These are phyloP conservation scores for Drosophila limbata DNA, from an alignment of 2,888 invertebrate species.

Conservation along the genomic window DNA sequence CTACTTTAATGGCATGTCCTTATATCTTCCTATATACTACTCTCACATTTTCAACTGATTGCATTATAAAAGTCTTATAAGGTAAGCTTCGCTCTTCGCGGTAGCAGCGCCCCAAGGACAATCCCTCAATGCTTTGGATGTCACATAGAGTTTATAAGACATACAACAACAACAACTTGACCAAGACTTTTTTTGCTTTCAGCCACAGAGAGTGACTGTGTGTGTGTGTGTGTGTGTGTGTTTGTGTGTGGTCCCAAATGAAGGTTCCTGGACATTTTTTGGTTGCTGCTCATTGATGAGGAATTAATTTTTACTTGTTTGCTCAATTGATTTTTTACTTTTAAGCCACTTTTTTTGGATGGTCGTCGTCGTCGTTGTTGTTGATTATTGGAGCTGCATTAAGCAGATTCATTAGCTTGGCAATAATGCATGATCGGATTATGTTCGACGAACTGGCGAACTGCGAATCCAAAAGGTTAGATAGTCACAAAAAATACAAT, in stretches of 20 bases:
- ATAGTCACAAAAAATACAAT: background rate
- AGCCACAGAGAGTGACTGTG: background rate
- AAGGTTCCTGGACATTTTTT: conserved; percentile 42
- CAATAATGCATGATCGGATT: conserved; percentile 79
- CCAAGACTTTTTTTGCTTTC: conserved; percentile 24
- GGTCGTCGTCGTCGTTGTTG: conserved; percentile 18
- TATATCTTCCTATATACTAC: conserved; percentile 44
- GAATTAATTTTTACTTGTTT: conserved; percentile 79
- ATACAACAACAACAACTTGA: conserved; percentile 29
- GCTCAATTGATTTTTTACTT: conserved; percentile 68
- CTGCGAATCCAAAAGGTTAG: background rate
- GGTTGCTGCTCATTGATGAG: conserved; percentile 65
- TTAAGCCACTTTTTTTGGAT: conserved; percentile 39
- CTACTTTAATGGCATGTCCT: conserved; percentile 42
- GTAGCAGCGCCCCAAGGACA: conserved; percentile 76
- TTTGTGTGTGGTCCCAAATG: conserved; percentile 49
- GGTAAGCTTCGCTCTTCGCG: conserved; percentile 45
- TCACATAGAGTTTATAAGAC: conserved; percentile 70
- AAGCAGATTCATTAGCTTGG: conserved; percentile 81
- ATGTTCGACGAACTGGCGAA: conserved; percentile 44
- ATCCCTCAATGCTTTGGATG: conserved; percentile 56
- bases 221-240: background rate
- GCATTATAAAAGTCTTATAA: conserved; percentile 68
- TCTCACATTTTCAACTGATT: conserved; percentile 54
- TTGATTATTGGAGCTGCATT: conserved; percentile 53